Percentiles rank a stretch among this genome's conserved stretches.
phyloP scores from a whole-genome alignment of 1,140 invertebrate species.

The Leptopilina boulardi region DNA sequence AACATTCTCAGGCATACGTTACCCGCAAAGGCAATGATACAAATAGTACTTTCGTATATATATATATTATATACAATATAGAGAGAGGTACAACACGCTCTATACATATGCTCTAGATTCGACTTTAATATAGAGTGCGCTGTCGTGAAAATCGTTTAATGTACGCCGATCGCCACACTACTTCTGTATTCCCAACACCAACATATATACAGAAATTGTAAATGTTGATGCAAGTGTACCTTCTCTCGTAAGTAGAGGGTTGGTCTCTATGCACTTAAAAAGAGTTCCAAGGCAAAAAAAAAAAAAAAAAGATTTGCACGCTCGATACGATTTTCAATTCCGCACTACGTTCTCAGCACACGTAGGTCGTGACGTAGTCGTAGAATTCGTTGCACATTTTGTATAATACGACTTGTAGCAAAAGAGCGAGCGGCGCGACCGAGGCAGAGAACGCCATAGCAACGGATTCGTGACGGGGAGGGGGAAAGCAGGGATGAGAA shows the following conservation, averaged over 20 bases:
- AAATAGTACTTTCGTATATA: neutral
- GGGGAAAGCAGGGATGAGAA: slow-evolving; percentile 15
- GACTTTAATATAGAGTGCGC: neutral
- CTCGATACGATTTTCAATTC: slow-evolving; percentile 26
- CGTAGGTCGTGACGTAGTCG: neutral
- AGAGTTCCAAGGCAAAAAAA: neutral
- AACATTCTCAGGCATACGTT: slow-evolving; percentile 15
- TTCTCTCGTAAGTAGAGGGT: neutral
- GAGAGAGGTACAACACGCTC: neutral
- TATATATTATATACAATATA: too few relatives aligned
- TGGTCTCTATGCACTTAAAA: neutral
- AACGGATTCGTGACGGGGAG: slow-evolving; percentile 29
- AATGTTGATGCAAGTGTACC: neutral
- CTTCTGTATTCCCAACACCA: neutral
- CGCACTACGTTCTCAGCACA: neutral
- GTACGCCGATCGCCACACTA: neutral
- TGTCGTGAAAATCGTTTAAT: slow-evolving; percentile 18
- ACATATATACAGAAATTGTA: neutral
- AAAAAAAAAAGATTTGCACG: slow-evolving; percentile 27
- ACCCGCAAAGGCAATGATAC: slow-evolving; percentile 4
- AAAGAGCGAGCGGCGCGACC: neutral
- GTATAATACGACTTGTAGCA: slow-evolving; percentile 3
- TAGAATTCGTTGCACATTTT: slow-evolving; percentile 17
- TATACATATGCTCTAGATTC: slow-evolving; percentile 6
- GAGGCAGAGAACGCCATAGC: slow-evolving; percentile 38